Evolutionary conservation across 2,797 vertebrate species (phyloP).

Genomic region (Acridotheres tristis): DNA sequence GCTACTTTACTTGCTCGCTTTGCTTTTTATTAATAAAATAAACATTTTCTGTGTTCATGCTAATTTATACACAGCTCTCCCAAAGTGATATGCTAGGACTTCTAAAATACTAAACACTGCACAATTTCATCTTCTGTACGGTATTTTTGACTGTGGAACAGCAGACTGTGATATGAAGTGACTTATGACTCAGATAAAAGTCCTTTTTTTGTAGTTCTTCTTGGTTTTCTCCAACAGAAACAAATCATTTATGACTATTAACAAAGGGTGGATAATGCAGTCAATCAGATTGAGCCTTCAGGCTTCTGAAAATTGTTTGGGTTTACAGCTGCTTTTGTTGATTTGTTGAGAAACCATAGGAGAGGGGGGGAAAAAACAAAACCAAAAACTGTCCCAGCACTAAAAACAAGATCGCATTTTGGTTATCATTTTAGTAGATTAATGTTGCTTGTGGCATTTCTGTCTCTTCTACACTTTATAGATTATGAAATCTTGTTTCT

Average conservation of each 20-base stretch:
- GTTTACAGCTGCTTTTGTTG: slow-evolving; percentile 16
- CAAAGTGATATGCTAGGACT: neutral
- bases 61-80: neutral
- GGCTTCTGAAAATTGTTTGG: slow-evolving; percentile 10
- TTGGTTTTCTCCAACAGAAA: neutral
- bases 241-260: slow-evolving; percentile 40
- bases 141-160: neutral
- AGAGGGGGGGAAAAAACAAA: neutral
- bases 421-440: slow-evolving; percentile 13
- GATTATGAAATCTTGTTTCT: slow-evolving; percentile 59
- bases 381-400: neutral
- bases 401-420: slow-evolving; percentile 5
- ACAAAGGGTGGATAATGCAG: slow-evolving; percentile 9
- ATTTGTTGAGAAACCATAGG: neutral
- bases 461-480: slow-evolving; percentile 5
- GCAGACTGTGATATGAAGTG: neutral
- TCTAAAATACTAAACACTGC: slow-evolving; percentile 5
- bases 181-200: slow-evolving; percentile 3
- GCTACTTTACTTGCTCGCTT: neutral
- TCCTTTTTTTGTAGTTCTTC: slow-evolving; percentile 16
- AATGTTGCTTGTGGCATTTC: slow-evolving; percentile 32
- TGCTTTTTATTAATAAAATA: slow-evolving; percentile 2
- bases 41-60: neutral
- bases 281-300: slow-evolving; percentile 5
- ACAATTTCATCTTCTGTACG: neutral